phyloP scores from a whole-genome alignment of 2,113 vertebrate species.

The Saguinus midas region DNA sequence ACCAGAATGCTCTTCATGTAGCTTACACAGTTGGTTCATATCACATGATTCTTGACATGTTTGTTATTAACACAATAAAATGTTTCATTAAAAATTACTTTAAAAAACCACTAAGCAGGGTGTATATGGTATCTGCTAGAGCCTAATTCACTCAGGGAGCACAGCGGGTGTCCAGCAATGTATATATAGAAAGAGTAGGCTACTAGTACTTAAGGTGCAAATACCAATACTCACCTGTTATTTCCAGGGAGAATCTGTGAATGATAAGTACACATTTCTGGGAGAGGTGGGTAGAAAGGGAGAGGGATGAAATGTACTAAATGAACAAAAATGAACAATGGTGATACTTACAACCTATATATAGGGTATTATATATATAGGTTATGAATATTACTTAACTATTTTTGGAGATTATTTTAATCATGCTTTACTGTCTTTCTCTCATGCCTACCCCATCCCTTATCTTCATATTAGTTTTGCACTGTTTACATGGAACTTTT shows the following conservation, averaged over 20 bases:
- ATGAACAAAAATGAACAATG: not conserved
- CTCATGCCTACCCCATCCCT: not conserved
- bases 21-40: conserved; percentile 25
- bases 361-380: too few species aligned
- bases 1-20: conserved; percentile 28
- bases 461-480: not conserved
- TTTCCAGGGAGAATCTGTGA: not conserved
- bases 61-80: conserved; percentile 44
- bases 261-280: not conserved
- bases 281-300: not conserved
- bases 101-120: not conserved
- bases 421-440: not conserved
- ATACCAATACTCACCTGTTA: not conserved
- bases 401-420: not conserved
- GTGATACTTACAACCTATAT: not conserved
- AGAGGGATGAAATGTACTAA: not conserved
- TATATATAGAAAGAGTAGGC: not conserved
- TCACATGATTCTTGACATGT: conserved; percentile 38
- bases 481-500: not conserved
- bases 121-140: fast-evolving
- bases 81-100: conserved; percentile 75
- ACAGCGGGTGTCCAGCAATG: not conserved
- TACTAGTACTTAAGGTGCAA: not conserved
- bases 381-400: not conserved
- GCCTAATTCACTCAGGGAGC: too few species aligned